These are phyloP conservation scores for Sandelia bainsii DNA, from an alignment of 2,797 vertebrate species.

Conservation along the genomic window DNA sequence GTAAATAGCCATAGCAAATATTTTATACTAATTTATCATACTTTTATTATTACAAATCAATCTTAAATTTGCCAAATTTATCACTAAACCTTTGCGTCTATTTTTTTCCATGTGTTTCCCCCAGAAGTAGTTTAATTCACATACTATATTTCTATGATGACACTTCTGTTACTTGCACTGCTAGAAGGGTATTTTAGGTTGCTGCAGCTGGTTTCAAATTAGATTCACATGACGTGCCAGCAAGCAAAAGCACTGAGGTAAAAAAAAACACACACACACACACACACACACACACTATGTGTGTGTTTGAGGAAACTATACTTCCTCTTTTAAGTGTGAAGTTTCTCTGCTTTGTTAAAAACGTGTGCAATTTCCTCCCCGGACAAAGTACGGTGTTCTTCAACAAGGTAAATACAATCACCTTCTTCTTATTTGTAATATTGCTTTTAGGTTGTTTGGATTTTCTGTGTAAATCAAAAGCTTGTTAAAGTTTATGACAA, in stretches of 20 bases:
- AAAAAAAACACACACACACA: slow-evolving; percentile 8
- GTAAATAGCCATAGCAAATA: neutral
- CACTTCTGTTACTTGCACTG: neutral
- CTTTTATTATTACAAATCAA: slow-evolving; percentile 4
- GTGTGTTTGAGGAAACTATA: slow-evolving; percentile 35
- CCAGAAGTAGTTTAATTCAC: neutral
- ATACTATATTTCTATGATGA: neutral
- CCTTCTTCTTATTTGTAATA: neutral
- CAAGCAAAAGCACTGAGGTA: slow-evolving; percentile 9
- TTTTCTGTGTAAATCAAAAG: neutral
- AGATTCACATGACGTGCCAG: slow-evolving; percentile 66
- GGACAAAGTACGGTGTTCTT: neutral
- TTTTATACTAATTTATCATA: neutral
- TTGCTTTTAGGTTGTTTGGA: neutral
- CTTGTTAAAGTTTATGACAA: neutral
- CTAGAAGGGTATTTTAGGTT: slow-evolving; percentile 20
- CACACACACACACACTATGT: no score
- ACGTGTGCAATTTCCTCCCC: neutral
- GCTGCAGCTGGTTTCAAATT: slow-evolving; percentile 51
- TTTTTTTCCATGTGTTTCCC: neutral
- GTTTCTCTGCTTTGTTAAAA: neutral
- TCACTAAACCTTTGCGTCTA: neutral
- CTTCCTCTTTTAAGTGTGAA: slow-evolving; percentile 54
- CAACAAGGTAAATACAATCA: slow-evolving; percentile 45
- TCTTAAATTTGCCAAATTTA: neutral